Evolutionary conservation across 2,797 vertebrate species (phyloP).

Genomic region (Chelmon rostratus): DNA sequence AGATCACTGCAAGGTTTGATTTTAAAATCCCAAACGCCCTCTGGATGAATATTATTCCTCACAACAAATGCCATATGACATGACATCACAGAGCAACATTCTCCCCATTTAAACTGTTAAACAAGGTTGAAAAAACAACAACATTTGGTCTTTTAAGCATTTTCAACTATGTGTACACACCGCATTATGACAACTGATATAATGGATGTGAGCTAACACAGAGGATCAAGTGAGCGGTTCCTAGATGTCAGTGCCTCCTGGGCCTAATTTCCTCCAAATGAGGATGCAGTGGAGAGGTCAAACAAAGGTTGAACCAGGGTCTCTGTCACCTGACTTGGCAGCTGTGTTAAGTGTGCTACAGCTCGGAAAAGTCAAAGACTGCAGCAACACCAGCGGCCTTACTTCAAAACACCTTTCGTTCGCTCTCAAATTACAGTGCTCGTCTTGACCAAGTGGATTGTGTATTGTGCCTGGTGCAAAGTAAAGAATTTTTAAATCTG

Average conservation of each 20-base stretch:
- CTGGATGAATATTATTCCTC: not conserved
- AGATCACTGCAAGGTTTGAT: not conserved
- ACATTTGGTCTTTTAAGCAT: no score
- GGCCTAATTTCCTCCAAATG: slow-evolving; percentile 44
- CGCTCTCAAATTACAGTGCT: slow-evolving; percentile 37
- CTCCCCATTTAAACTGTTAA: not conserved
- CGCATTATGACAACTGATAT: not conserved
- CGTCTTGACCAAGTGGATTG: not conserved
- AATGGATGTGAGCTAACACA: slow-evolving; percentile 1
- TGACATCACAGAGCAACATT: not conserved
- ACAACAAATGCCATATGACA: not conserved
- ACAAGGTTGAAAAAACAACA: not conserved
- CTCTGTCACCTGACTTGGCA: slow-evolving; percentile 68
- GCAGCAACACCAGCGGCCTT: slow-evolving; percentile 29
- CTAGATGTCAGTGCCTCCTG: slow-evolving; percentile 50
- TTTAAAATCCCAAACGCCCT: not conserved
- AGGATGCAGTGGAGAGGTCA: slow-evolving; percentile 60
- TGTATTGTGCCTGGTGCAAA: slow-evolving; percentile 8
- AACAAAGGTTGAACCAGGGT: slow-evolving; percentile 63
- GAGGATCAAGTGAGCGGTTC: slow-evolving; percentile 32
- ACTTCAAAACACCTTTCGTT: slow-evolving; percentile 53
- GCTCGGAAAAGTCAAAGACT: slow-evolving; percentile 37
- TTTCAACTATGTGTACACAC: slow-evolving; percentile 14
- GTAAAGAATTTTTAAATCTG: no score
- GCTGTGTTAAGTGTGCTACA: slow-evolving; percentile 44